Percentiles rank a stretch among this genome's conserved stretches.
phyloP scores from a whole-genome alignment of 2,888 invertebrate genomes.

The Plutella xylostella region DNA sequence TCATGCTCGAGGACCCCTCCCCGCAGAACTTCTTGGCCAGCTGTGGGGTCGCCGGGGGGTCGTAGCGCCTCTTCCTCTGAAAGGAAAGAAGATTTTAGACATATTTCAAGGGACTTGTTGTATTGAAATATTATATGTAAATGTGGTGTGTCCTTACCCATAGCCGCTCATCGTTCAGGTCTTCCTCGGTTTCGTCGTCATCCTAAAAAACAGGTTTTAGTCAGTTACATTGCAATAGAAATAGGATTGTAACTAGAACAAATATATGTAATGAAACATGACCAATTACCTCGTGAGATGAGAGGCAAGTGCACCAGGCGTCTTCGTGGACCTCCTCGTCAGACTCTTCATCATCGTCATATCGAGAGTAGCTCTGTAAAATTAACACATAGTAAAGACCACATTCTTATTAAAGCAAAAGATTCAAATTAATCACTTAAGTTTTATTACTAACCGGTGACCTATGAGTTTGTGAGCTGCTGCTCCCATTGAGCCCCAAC shows the following conservation, averaged over 20 bases:
- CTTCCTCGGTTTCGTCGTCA: slow-evolving; percentile 43
- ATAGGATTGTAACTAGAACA: not conserved
- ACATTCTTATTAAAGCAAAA: not conserved
- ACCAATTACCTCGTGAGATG: slow-evolving; percentile 46
- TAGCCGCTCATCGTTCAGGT: slow-evolving; percentile 32
- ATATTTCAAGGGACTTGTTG: too few species aligned
- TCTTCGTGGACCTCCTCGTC: slow-evolving; percentile 52
- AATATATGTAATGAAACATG: not conserved
- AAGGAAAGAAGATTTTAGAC: slow-evolving; percentile 4
- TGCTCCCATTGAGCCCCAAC: slow-evolving; percentile 31
- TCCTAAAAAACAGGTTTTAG: slow-evolving; percentile 30
- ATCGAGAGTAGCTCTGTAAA: slow-evolving; percentile 37
- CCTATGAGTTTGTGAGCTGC: slow-evolving; percentile 1
- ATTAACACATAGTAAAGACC: slow-evolving; percentile 3
- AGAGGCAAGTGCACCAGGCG: slow-evolving; percentile 54
- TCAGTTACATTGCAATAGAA: not conserved
- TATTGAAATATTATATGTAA: not conserved
- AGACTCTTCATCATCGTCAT: slow-evolving; percentile 49
- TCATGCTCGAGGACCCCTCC: slow-evolving; percentile 28
- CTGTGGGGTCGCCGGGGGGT: slow-evolving; percentile 29
- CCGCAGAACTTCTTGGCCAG: slow-evolving; percentile 49
- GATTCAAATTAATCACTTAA: too few species aligned
- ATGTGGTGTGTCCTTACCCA: slow-evolving; percentile 48
- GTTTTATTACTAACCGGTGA: slow-evolving; percentile 35
- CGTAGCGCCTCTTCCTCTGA: slow-evolving; percentile 53